A percentile compares a stretch with the other conserved stretches of the same genome.
Evolutionary conservation across 2,888 invertebrate genomes (phyloP).

Genomic region (Heliconius cydno): DNA sequence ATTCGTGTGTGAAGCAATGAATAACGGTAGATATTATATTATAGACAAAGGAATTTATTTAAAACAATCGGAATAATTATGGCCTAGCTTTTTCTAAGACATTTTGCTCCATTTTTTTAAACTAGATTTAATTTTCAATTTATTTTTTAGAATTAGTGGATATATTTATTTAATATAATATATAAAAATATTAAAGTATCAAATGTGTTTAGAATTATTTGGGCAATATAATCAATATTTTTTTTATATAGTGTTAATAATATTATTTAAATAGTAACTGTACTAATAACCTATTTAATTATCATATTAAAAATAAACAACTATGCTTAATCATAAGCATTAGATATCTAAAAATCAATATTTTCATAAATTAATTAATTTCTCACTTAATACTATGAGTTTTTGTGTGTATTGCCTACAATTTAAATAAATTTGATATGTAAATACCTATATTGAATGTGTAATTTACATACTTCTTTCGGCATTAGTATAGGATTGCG

Average conservation of each 20-base stretch:
- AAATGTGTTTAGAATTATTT: neutral
- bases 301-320: neutral
- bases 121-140: neutral
- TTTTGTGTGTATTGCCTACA: neutral
- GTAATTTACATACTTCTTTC: conserved; percentile 59
- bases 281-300: neutral
- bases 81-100: conserved; percentile 31
- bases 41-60: neutral
- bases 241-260: conserved; percentile 5
- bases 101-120: conserved; percentile 17
- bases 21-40: conserved; percentile 1
- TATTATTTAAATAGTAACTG: neutral
- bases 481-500: conserved; percentile 65
- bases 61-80: neutral
- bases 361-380: neutral
- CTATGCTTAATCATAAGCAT: neutral
- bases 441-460: conserved; percentile 13
- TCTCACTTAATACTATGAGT: neutral
- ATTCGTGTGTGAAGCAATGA: neutral
- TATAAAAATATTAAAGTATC: conserved; percentile 7
- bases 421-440: neutral
- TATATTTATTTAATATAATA: neutral
- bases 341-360: neutral
- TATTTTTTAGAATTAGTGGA: neutral
- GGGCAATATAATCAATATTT: neutral